Percentiles rank a stretch among this genome's conserved stretches.
phyloP scores from a whole-genome alignment of 2,888 invertebrate genomes.

The Pyrochroa serraticornis region DNA sequence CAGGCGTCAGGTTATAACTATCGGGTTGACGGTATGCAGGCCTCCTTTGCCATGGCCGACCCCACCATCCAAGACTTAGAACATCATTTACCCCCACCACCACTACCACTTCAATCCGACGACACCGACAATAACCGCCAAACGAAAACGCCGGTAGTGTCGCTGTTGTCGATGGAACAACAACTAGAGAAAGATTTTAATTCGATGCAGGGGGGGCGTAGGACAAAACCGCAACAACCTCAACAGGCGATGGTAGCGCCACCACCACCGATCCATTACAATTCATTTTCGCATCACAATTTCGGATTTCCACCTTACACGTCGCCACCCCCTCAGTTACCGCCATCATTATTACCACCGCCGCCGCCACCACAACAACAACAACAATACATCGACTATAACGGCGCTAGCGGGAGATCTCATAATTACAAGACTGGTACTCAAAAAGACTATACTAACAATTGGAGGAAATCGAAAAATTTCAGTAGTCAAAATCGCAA shows the following conservation, averaged over 20 bases:
- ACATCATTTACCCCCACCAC: constrained; percentile 10
- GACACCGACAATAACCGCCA: constrained; percentile 39
- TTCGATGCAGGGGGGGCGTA: constrained; percentile 55
- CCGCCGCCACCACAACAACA: constrained; percentile 4
- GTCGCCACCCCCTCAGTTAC: neutral
- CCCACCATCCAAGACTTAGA: constrained; percentile 59
- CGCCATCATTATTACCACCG: constrained; percentile 6
- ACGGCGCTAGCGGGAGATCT: constrained; percentile 10
- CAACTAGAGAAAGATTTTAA: constrained; percentile 54
- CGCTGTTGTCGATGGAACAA: constrained; percentile 52
- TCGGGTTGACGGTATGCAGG: constrained; percentile 5
- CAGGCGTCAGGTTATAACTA: constrained; percentile 12
- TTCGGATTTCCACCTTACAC: neutral
- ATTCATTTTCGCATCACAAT: constrained; percentile 1
- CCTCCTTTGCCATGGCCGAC: constrained; percentile 51
- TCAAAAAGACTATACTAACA: constrained; percentile 1
- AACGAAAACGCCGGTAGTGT: constrained; percentile 55
- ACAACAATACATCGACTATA: neutral
- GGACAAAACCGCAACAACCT: constrained; percentile 37
- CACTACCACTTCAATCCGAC: constrained; percentile 16
- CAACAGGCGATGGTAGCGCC: constrained; percentile 8
- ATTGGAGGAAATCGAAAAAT: constrained; percentile 7
- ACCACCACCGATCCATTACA: constrained; percentile 9
- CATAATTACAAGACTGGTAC: constrained; percentile 16
- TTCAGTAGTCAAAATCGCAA: constrained; percentile 18